Evolutionary conservation across 2,797 vertebrate genomes (phyloP).

Genomic region (Enteromius treurensis): DNA sequence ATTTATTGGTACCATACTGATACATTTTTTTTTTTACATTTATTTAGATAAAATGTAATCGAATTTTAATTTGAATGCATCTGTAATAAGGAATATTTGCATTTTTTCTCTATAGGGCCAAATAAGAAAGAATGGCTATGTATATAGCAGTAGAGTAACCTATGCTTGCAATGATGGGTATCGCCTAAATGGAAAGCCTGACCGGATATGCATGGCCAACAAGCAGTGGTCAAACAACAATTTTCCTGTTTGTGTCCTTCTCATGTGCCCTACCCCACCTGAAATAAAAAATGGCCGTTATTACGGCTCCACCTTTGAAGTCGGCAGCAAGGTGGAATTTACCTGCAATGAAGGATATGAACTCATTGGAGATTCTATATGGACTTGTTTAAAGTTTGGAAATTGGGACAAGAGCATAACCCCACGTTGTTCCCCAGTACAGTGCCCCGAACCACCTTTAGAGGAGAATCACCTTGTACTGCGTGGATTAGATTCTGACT

Average conservation of each 20-base stretch:
- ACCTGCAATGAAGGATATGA: slow-evolving; percentile 92
- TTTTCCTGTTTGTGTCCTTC: slow-evolving; percentile 83
- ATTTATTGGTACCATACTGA: not conserved
- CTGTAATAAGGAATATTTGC: not conserved
- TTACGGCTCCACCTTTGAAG: slow-evolving; percentile 83
- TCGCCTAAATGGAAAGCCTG: slow-evolving; percentile 79
- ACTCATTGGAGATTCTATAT: slow-evolving; percentile 83
- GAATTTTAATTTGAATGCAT: not conserved
- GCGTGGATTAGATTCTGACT: slow-evolving; percentile 80
- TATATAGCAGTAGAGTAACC: slow-evolving; percentile 84
- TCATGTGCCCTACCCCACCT: slow-evolving; percentile 89
- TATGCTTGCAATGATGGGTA: slow-evolving; percentile 89
- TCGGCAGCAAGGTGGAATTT: slow-evolving; percentile 89
- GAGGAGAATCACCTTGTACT: slow-evolving; percentile 90
- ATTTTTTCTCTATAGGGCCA: slow-evolving; percentile 51
- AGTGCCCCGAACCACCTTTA: slow-evolving; percentile 90
- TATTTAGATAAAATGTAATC: not conserved
- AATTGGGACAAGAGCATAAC: slow-evolving; percentile 85
- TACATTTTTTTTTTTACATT: not conserved
- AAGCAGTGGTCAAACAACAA: slow-evolving; percentile 90
- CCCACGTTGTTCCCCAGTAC: slow-evolving; percentile 87
- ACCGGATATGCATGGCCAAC: slow-evolving; percentile 90
- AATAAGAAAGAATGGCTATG: slow-evolving; percentile 72
- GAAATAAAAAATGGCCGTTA: slow-evolving; percentile 81
- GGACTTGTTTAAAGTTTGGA: slow-evolving; percentile 92